These are phyloP conservation scores for Mactra quadrangularis DNA, from an alignment of 1,140 invertebrate genomes.

Conservation along the genomic window DNA sequence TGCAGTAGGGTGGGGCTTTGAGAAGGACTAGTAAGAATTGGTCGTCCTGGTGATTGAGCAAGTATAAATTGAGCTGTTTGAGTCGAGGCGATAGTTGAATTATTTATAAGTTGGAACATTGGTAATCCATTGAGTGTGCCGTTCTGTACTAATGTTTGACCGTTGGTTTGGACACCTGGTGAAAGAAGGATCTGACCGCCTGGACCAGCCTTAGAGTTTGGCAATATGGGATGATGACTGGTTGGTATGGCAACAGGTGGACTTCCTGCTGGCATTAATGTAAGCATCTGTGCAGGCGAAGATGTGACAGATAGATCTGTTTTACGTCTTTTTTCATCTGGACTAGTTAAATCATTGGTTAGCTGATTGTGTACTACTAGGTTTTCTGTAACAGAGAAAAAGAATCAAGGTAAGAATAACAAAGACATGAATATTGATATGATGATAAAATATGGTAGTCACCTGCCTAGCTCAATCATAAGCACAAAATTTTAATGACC, in stretches of 20 bases:
- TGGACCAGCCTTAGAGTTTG: conserved; percentile 27
- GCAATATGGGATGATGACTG: conserved; percentile 11
- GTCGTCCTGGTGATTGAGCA: conserved; percentile 45
- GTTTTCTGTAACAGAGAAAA: too few species aligned
- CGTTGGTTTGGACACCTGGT: not conserved
- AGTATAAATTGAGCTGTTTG: conserved; percentile 48
- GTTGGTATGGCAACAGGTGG: conserved; percentile 17
- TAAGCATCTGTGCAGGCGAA: conserved; percentile 17
- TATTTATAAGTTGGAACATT: conserved; percentile 48
- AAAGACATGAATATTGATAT: too few species aligned
- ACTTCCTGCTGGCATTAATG: conserved; percentile 25
- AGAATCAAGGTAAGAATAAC: too few species aligned
- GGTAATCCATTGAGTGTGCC: conserved; percentile 45
- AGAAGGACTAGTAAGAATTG: conserved; percentile 9
- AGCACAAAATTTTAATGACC: too few species aligned
- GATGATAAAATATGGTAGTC: too few species aligned
- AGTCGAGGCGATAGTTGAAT: conserved; percentile 7
- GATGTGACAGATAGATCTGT: not conserved
- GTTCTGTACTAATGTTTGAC: conserved; percentile 43
- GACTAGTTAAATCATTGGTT: conserved; percentile 1
- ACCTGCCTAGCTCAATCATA: too few species aligned
- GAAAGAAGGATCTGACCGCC: conserved; percentile 17
- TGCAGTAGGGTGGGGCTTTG: conserved; percentile 27
- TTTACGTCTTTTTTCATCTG: conserved; percentile 43
- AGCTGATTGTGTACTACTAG: too few species aligned